Conservation (phyloP, 2,888 invertebrate genomes). For the Ichneumoninae sp. region DNA sequence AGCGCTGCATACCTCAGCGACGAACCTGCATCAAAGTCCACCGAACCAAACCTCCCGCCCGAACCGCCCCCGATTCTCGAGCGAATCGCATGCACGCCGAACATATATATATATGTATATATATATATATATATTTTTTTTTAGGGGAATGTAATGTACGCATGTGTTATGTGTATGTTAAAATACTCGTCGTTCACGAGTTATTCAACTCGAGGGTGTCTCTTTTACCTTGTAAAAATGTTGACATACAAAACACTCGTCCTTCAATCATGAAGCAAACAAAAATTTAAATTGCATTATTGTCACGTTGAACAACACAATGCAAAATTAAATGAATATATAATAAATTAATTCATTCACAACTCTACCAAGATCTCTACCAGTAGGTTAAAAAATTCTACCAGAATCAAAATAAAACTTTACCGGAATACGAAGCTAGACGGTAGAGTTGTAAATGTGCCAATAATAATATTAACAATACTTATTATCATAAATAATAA, state of each 20-base stretch:
- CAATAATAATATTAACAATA: too few species aligned
- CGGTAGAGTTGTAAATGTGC: too few species aligned
- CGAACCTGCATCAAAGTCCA: conserved; percentile 22
- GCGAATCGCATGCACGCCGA: conserved; percentile 28
- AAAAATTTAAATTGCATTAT: not conserved
- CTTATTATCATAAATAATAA: too few species aligned
- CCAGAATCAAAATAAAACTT: too few species aligned
- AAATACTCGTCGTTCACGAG: conserved; percentile 1
- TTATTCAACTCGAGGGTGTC: conserved; percentile 15
- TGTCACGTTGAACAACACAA: not conserved
- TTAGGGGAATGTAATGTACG: conserved; percentile 5
- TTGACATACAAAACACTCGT: not conserved
- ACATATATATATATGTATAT: not conserved
- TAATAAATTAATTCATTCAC: not conserved
- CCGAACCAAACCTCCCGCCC: not conserved
- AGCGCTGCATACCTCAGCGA: conserved; percentile 13
- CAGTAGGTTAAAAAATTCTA: too few species aligned
- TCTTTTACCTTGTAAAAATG: conserved; percentile 5
- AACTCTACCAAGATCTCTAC: too few species aligned
- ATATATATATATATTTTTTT: conserved; percentile 4
- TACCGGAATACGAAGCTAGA: too few species aligned
- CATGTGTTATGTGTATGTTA: not conserved
- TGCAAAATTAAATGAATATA: not conserved
- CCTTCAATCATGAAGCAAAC: not conserved
- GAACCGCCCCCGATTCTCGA: conserved; percentile 3